phyloP scores from a whole-genome alignment of 2,888 invertebrate species.

The Drosophila infuscata region DNA sequence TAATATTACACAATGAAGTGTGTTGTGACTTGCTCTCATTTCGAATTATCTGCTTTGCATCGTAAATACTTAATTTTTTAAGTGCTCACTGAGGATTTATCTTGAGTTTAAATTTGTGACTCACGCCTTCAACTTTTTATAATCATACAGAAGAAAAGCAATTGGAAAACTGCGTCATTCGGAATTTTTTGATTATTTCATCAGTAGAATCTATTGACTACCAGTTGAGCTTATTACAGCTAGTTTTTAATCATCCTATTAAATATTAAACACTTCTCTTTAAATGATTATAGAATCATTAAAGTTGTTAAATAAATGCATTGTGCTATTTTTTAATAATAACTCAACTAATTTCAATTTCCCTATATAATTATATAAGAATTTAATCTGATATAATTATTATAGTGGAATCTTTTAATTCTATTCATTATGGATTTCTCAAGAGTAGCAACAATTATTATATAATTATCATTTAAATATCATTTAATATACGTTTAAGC shows the following conservation, averaged over 20 bases:
- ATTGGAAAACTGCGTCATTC: not conserved
- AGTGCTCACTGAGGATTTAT: not conserved
- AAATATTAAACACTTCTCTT: not conserved
- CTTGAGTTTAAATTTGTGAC: not conserved
- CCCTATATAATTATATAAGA: not conserved
- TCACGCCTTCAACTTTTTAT: not conserved
- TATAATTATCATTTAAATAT: not conserved
- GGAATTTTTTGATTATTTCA: not conserved
- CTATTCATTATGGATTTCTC: not conserved
- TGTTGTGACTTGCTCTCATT: not conserved
- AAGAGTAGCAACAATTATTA: not conserved
- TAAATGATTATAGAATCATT: not conserved
- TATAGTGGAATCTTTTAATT: not conserved
- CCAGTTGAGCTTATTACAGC: not conserved
- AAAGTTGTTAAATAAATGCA: not conserved
- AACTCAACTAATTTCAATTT: not conserved
- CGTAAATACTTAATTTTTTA: slow-evolving; percentile 3
- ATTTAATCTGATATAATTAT: not conserved
- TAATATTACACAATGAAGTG: not conserved
- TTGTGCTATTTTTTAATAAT: not conserved
- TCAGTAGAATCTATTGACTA: not conserved
- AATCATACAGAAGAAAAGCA: not conserved
- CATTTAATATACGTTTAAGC: no score
- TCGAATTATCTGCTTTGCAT: not conserved
- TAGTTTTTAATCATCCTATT: not conserved